Evolutionary conservation across 2,797 vertebrate species (phyloP), one percentile per base, ranked within the genome.

Genomic region (Lagodon rhomboides): DNA sequence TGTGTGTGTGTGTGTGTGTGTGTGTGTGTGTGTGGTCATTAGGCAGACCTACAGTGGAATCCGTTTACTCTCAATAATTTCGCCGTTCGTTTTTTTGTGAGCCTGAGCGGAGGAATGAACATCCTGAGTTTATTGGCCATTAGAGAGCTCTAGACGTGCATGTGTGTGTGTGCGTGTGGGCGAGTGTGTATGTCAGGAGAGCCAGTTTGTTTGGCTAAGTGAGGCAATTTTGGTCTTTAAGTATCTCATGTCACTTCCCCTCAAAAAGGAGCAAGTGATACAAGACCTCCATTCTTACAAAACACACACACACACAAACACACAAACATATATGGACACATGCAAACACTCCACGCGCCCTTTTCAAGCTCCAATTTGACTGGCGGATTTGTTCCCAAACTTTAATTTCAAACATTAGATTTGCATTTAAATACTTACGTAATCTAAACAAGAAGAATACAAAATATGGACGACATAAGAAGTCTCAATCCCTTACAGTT

Each of bases 41-140:
- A 92, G 82, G 70, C 71, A 79, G 66, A 83, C 84, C 82, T 86
- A 85, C 80, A 87, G 82, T 89, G 90, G 92, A 93, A 94, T 92
- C 87, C 87, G 79, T 93, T 94, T 84, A 88, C 86, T 80, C 90
- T 90, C 84, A 84, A 91, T 94, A 93, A 94, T 94, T 95, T 94
- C 12, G 56, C 87, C 77, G 85, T 88, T 91, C 62, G 25, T 68
- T 92, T 95, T 34, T 95, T 93, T 93, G 92, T 87, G 89, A 90
- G 90, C 85, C 82, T 72, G 83, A 93, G 89, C 89, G 77, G 85
- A 89, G 90, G 91, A 92, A 94, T 79, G 87, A 90, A 92, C 93
- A 94, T 95, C 91, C 88, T 92, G 92, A 88, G 79, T 95, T 95
- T 94, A 95, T 93, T 93, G 94, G 92, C 92, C 91, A 94, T 94